Percentiles rank a stretch among this genome's conserved stretches.
These are phyloP conservation scores for Fragum sueziense DNA, from an alignment of 2,888 invertebrate species.

Conservation along the genomic window DNA sequence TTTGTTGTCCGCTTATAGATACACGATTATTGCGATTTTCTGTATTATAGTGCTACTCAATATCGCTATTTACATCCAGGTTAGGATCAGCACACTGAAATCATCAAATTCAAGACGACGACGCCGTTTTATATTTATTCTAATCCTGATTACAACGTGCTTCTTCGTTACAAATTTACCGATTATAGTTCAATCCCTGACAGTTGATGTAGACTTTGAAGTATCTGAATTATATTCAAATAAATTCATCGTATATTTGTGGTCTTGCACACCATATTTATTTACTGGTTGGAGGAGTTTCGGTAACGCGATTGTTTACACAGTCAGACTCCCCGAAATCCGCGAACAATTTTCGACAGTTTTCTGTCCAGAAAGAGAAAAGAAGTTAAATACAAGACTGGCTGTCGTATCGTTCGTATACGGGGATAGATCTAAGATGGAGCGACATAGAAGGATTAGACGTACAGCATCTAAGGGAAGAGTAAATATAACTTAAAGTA, in stretches of 20 bases:
- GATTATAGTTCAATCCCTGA: background rate
- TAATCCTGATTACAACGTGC: background rate
- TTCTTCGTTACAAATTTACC: background rate
- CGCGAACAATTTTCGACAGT: background rate
- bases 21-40: background rate
- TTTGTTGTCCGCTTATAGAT: background rate
- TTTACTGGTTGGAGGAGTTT: background rate
- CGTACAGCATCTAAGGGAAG: too few relatives aligned
- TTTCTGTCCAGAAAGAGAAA: background rate
- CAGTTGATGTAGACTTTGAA: background rate
- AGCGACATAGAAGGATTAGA: too few relatives aligned
- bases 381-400: background rate
- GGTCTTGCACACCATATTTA: background rate
- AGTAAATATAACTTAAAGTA: too few relatives aligned
- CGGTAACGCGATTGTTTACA: background rate
- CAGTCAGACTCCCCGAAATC: background rate
- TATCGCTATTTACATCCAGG: background rate
- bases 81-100: background rate
- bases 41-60: background rate
- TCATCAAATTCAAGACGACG: background rate
- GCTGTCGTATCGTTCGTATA: too few relatives aligned
- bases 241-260: background rate
- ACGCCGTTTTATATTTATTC: background rate
- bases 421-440: too few relatives aligned
- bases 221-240: background rate